Conservation (phyloP, 2,113 vertebrate species). For the Chamaetylas fuelleborni region DNA sequence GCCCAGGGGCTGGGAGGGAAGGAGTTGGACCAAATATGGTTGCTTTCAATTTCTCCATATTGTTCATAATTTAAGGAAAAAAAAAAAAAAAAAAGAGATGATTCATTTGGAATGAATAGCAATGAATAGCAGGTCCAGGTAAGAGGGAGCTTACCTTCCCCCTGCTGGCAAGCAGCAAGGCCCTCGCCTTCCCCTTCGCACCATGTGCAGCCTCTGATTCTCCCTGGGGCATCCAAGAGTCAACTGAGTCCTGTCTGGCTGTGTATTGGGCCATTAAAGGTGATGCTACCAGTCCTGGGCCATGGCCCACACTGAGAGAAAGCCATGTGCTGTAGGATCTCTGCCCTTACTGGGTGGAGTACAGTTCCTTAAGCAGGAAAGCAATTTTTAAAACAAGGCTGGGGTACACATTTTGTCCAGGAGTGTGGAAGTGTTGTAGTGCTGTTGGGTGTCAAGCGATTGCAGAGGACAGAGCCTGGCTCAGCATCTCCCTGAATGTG, state of each 20-base stretch:
- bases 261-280: slow-evolving; percentile 17
- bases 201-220: slow-evolving; percentile 38
- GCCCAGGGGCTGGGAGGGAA: slow-evolving; percentile 57
- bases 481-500: neutral
- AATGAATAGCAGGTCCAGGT: slow-evolving; percentile 55
- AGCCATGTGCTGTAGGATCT: slow-evolving; percentile 13
- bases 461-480: neutral
- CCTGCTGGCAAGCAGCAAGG: slow-evolving; percentile 44
- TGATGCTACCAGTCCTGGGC: slow-evolving; percentile 4
- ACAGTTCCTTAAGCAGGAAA: slow-evolving; percentile 5
- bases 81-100: neutral
- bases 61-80: slow-evolving; percentile 71
- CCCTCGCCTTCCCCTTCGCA: slow-evolving; percentile 26
- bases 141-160: slow-evolving; percentile 36
- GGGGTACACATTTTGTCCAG: neutral
- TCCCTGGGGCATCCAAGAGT: slow-evolving; percentile 48
- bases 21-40: slow-evolving; percentile 54
- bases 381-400: neutral
- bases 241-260: slow-evolving; percentile 18
- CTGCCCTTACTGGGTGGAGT: slow-evolving; percentile 39
- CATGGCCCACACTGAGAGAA: slow-evolving; percentile 5
- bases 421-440: neutral
- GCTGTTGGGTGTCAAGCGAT: neutral
- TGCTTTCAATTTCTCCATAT: slow-evolving; percentile 72
- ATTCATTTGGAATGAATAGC: slow-evolving; percentile 60